Conservation (phyloP, 2,888 invertebrate genomes). For the Andrena dorsata region DNA sequence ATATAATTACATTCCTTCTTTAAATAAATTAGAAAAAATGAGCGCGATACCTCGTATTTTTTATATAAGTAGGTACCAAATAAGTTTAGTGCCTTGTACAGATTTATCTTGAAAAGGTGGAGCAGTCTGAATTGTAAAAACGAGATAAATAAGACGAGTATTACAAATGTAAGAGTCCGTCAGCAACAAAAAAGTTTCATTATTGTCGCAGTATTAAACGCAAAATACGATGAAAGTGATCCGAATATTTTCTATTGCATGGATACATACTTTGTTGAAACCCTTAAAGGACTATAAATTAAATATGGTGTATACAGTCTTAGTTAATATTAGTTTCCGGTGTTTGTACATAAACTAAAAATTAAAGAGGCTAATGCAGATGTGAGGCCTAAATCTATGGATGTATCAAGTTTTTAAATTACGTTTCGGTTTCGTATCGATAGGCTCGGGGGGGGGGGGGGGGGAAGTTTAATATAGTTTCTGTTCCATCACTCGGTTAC, state of each 20-base stretch:
- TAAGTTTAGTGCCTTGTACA: slow-evolving; percentile 65
- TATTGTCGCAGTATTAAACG: slow-evolving; percentile 42
- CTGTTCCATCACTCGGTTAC: slow-evolving; percentile 18
- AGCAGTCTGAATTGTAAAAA: slow-evolving; percentile 28
- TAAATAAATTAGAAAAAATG: slow-evolving; percentile 48
- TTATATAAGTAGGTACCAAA: slow-evolving; percentile 57
- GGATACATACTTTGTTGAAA: slow-evolving; percentile 58
- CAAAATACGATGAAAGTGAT: slow-evolving; percentile 20
- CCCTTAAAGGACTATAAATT: slow-evolving; percentile 65
- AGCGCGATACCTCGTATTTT: slow-evolving; percentile 52
- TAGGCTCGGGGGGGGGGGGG: background rate
- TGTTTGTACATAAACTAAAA: slow-evolving; percentile 70
- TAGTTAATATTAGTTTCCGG: slow-evolving; percentile 62
- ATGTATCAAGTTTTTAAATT: slow-evolving; percentile 29
- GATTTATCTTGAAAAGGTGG: slow-evolving; percentile 46
- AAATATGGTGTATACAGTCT: slow-evolving; percentile 60
- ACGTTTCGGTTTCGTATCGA: slow-evolving; percentile 28
- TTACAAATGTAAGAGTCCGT: slow-evolving; percentile 24
- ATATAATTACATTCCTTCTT: slow-evolving; percentile 53
- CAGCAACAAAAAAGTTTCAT: slow-evolving; percentile 5
- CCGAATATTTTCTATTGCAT: slow-evolving; percentile 45
- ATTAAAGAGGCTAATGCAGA: slow-evolving; percentile 59
- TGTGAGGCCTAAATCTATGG: slow-evolving; percentile 60
- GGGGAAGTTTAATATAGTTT: slow-evolving; percentile 1
- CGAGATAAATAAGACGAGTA: slow-evolving; percentile 27